These are phyloP conservation scores for Zaprionus vittiger DNA, from an alignment of 1,140 invertebrate genomes.

Conservation along the genomic window DNA sequence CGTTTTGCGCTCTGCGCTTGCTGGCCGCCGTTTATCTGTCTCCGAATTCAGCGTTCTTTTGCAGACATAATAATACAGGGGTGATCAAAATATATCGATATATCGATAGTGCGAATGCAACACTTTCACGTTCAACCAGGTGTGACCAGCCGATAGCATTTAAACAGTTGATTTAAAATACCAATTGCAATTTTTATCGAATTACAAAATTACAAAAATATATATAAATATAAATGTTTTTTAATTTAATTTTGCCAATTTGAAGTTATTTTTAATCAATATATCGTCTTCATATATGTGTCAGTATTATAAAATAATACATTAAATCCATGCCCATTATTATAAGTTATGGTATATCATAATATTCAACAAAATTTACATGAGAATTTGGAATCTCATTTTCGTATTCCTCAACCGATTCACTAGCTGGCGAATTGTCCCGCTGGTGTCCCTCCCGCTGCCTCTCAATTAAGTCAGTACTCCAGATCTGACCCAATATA, in stretches of 20 bases:
- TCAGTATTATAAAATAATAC: neutral
- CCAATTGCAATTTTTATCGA: neutral
- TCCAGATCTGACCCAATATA: conserved; percentile 36
- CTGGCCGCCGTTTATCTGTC: conserved; percentile 31
- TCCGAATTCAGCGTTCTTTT: conserved; percentile 24
- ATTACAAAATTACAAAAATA: neutral
- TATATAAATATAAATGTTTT: neutral
- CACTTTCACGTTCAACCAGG: too few species aligned
- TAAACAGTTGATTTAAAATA: neutral
- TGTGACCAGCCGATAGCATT: neutral
- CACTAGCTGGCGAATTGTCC: conserved; percentile 29
- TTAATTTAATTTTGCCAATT: neutral
- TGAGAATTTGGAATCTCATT: conserved; percentile 4
- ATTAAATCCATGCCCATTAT: neutral
- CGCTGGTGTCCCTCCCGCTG: conserved; percentile 31
- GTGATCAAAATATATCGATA: conserved; percentile 8
- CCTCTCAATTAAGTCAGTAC: conserved; percentile 30
- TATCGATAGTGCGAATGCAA: conserved; percentile 12
- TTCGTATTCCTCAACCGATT: conserved; percentile 16
- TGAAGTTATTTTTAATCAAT: neutral
- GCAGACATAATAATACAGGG: neutral
- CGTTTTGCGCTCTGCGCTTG: conserved; percentile 43
- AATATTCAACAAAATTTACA: conserved; percentile 23
- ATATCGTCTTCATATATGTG: neutral
- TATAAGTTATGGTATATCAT: neutral